Base-by-base conservation (phyloP, 2,888 invertebrate species). In the Bombylius discolor region DNA sequence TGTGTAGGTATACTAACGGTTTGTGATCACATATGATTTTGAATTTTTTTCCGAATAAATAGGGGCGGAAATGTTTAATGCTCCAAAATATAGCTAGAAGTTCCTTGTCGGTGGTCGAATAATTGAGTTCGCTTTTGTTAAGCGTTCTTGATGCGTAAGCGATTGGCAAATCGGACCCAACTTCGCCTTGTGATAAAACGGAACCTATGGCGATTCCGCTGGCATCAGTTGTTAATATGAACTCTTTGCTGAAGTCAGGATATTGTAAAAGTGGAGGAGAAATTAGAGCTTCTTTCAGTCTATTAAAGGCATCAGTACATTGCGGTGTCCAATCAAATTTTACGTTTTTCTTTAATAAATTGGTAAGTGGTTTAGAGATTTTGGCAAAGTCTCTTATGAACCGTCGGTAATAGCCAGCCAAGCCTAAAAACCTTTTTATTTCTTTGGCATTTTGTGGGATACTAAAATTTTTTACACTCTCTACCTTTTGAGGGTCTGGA, bases 251-350 rank as follows among this genome's bases (percentile, higher is more conserved):
- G 52, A 70, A 71, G 54, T 69, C 66, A 5, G 68, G 68, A 49
- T 67, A 71, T 54, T 67, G 62, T 31, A 73, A 49, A 9, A 72
- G 59, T 0, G 68, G 69, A 42, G 63, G 63, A 47, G 63, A 5
- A 8, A 51, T 34, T 5, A 58, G 47, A 5, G 12, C 34, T 45
- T 58, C 23, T 32, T 56, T 56, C 7, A 55, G 11, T 31, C 13
- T 54, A 12, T 49, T 14, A 13, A 56, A 59, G 12, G 56, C 33
- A 14, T 53, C 23, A 12, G 52, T 34, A 9, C 54, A 55, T 4
- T 34, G 12, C 5, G 49, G 6, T 32, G 49, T 49, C 58, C 58
- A 58, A n/a, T 44, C 7, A 47, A 55, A 58, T 23, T 7, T 6
- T 23, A 11, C 6, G 32, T 54, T 36, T 23, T 55, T 55, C 33